Conservation (phyloP, 2,888 invertebrate genomes). For the Chrysopilus asiliformis region DNA sequence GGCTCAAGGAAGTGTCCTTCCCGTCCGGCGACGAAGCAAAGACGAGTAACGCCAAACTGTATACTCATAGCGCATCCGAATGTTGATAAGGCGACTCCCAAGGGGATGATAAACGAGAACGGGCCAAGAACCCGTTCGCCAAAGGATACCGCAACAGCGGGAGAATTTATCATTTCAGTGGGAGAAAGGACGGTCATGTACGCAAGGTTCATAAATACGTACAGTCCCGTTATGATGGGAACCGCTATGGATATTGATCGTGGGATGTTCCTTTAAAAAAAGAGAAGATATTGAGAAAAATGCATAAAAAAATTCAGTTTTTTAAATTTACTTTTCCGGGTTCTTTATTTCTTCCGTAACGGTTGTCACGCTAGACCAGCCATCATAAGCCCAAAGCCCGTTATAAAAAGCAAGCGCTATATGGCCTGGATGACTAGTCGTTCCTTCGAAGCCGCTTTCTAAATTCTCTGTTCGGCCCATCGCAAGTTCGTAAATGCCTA, state of each 20-base stretch:
- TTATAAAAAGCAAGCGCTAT: conserved; percentile 70
- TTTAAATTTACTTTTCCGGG: conserved; percentile 48
- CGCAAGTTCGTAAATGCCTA: conserved; percentile 50
- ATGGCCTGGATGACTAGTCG: conserved; percentile 47
- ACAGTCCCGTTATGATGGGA: conserved; percentile 64
- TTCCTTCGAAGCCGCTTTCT: conserved; percentile 53
- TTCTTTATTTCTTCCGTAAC: conserved; percentile 64
- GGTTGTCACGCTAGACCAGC: conserved; percentile 69
- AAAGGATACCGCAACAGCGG: conserved; percentile 70
- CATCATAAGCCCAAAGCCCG: conserved; percentile 78
- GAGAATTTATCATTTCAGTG: conserved; percentile 55
- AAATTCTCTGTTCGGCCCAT: conserved; percentile 50
- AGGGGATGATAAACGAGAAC: conserved; percentile 52
- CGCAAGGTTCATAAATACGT: conserved; percentile 74
- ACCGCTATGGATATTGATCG: conserved; percentile 68
- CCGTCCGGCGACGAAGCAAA: conserved; percentile 71
- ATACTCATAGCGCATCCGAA: conserved; percentile 68
- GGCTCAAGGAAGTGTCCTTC: conserved; percentile 69
- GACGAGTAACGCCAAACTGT: conserved; percentile 62
- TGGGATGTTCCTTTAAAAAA: conserved; percentile 57
- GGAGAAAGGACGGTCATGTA: conserved; percentile 68
- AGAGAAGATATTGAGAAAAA: no score
- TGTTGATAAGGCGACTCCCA: conserved; percentile 63
- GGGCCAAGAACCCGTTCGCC: conserved; percentile 52
- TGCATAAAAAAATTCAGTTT: no score